Evolutionary conservation across 2,113 vertebrate species (phyloP).

Genomic region (Colinus virginianus): DNA sequence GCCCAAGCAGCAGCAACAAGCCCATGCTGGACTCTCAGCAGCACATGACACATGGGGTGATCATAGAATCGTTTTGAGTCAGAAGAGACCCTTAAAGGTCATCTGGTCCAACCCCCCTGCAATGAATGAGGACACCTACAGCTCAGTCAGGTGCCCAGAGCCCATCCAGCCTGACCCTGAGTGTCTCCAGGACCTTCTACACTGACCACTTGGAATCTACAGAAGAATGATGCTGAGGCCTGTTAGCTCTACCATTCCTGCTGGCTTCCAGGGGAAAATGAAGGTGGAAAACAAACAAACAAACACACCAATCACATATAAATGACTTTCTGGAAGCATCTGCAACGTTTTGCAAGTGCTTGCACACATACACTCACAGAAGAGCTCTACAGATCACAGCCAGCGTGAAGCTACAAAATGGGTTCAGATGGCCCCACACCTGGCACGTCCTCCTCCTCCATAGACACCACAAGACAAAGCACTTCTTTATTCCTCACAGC

Average conservation of each 20-base stretch:
- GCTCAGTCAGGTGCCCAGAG: too few species aligned
- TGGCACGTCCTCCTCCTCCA: background rate
- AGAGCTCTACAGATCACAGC: background rate
- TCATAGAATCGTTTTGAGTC: background rate
- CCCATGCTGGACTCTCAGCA: background rate
- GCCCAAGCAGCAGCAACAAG: conserved; percentile 26
- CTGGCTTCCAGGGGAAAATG: background rate
- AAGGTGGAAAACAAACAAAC: background rate
- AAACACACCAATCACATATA: background rate
- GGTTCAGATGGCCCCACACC: background rate
- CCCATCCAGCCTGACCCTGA: too few species aligned
- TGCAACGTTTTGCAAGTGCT: background rate
- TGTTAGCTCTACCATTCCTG: background rate
- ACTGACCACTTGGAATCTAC: background rate
- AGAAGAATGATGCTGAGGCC: background rate
- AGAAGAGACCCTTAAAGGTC: too few species aligned
- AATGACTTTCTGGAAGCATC: background rate
- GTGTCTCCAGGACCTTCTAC: background rate
- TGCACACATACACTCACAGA: background rate
- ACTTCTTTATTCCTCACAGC: conserved; percentile 7
- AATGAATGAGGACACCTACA: too few species aligned
- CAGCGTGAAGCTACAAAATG: background rate
- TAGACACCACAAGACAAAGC: background rate
- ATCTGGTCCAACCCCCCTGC: too few species aligned
- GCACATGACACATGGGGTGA: background rate